phyloP scores from a whole-genome alignment of 2,797 vertebrate genomes.

The Poliocrania exsul region DNA sequence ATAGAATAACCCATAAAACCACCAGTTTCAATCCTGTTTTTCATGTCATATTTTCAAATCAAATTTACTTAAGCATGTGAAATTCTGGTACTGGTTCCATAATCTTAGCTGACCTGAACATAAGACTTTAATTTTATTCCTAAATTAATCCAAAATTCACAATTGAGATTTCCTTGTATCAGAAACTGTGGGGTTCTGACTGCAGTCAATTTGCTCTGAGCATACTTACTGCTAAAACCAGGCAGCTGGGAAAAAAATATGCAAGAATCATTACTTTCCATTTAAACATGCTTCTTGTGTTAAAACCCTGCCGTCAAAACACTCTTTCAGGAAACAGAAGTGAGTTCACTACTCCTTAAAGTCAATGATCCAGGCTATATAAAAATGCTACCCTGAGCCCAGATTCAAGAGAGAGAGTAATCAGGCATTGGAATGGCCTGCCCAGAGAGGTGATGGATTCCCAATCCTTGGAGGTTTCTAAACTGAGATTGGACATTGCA shows the following conservation, averaged over 20 bases:
- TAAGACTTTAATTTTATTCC: neutral
- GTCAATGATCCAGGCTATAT: neutral
- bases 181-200: neutral
- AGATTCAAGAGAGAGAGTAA: neutral
- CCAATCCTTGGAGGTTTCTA: too few relatives aligned
- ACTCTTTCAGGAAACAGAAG: neutral
- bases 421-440: too few relatives aligned
- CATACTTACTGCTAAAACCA: neutral
- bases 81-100: neutral
- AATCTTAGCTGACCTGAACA: neutral
- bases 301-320: neutral
- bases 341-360: neutral
- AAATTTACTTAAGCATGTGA: neutral
- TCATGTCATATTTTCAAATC: neutral
- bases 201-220: neutral
- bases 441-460: too few relatives aligned
- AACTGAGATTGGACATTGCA: too few relatives aligned
- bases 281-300: neutral
- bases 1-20: neutral
- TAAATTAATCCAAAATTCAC: neutral
- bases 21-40: neutral
- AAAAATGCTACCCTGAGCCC: neutral
- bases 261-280: neutral
- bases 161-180: neutral
- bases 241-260: neutral